These are phyloP conservation scores for Watsonalla binaria DNA, from an alignment of 2,888 invertebrate species.

Conservation along the genomic window DNA sequence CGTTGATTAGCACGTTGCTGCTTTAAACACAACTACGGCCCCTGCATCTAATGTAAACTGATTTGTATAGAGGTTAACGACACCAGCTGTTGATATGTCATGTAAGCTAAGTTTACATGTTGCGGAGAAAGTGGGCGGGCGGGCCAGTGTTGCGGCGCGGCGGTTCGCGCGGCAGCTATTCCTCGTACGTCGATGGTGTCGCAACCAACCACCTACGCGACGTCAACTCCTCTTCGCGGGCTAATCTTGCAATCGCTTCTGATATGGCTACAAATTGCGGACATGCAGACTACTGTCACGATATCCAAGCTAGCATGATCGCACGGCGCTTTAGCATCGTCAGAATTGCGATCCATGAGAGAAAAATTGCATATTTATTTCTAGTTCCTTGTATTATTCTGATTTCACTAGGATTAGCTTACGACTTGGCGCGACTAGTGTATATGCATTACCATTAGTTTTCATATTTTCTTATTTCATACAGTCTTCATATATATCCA, in stretches of 20 bases:
- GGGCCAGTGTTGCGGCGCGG: slow-evolving; percentile 11
- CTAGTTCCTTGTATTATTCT: no score
- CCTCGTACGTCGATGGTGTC: slow-evolving; percentile 21
- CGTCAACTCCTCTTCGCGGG: slow-evolving; percentile 31
- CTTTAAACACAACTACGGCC: slow-evolving; percentile 17
- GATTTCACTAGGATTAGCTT: no score
- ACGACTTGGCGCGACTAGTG: slow-evolving; percentile 8
- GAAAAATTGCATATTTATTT: no score
- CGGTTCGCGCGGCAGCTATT: slow-evolving; percentile 6
- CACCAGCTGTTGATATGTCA: slow-evolving; percentile 32
- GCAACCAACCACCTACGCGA: slow-evolving; percentile 13
- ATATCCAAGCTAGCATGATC: slow-evolving; percentile 43
- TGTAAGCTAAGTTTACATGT: slow-evolving; percentile 30
- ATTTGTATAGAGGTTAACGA: slow-evolving; percentile 44
- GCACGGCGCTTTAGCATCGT: slow-evolving; percentile 15
- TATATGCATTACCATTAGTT: slow-evolving; percentile 3
- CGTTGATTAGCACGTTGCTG: slow-evolving; percentile 34
- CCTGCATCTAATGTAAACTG: slow-evolving; percentile 33
- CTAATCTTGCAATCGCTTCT: slow-evolving; percentile 35
- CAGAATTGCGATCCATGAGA: slow-evolving; percentile 17
- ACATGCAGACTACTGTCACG: slow-evolving; percentile 32
- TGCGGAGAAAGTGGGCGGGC: slow-evolving; percentile 38
- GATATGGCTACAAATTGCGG: slow-evolving; percentile 39
- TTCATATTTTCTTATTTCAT: no score
- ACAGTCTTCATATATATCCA: no score